phyloP scores from a whole-genome alignment of 2,797 vertebrate genomes.

The Denticeps clupeoides region DNA sequence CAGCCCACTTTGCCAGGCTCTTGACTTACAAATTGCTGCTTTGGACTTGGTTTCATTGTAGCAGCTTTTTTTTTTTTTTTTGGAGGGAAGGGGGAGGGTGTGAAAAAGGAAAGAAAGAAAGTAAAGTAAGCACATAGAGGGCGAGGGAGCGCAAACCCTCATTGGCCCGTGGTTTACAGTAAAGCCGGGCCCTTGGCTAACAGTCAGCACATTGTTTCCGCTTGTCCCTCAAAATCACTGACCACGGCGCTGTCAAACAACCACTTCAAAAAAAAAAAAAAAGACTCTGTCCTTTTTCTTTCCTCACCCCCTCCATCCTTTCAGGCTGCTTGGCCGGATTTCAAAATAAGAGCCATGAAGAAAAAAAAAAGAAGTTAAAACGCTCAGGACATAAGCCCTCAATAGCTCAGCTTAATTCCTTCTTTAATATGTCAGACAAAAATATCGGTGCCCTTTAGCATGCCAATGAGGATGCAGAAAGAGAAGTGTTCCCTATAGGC shows the following conservation, averaged over 20 bases:
- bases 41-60: conserved; percentile 56
- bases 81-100: conserved; percentile 34
- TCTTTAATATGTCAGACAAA: conserved; percentile 60
- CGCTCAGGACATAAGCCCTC: conserved; percentile 51
- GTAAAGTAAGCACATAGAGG: conserved; percentile 3
- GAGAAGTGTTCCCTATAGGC: conserved; percentile 33
- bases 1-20: conserved; percentile 48
- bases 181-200: conserved; percentile 57
- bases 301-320: conserved; percentile 47
- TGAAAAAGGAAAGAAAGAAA: conserved; percentile 24
- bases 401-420: conserved; percentile 52
- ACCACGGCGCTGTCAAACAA: conserved; percentile 56
- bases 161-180: conserved; percentile 56
- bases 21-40: conserved; percentile 67
- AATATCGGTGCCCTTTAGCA: conserved; percentile 58
- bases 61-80: conserved; percentile 47
- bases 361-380: conserved; percentile 44
- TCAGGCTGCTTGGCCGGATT: conserved; percentile 49
- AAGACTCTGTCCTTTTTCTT: too few relatives aligned
- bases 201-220: conserved; percentile 72
- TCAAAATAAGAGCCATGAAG: conserved; percentile 40
- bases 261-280: too few relatives aligned
- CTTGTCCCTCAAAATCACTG: conserved; percentile 61
- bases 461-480: conserved; percentile 49
- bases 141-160: conserved; percentile 20